Percentiles rank a stretch among this genome's conserved stretches.
Evolutionary conservation across 2,888 invertebrate species (phyloP).

Genomic region (Acanthoscelides obtectus): DNA sequence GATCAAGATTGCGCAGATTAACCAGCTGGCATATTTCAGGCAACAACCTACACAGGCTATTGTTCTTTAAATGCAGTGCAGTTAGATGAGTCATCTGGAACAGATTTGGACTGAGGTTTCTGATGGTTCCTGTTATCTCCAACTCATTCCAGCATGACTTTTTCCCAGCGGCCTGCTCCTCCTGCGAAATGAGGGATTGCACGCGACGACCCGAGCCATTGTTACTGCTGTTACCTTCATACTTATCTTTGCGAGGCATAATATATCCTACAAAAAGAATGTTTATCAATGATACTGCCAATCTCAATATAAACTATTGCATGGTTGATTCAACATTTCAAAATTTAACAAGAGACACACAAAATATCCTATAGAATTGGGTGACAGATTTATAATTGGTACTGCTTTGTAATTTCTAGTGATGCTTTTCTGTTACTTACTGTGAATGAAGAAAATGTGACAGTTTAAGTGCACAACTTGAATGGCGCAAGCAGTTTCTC

Average conservation of each 20-base stretch:
- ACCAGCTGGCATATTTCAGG: constrained; percentile 82
- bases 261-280: constrained; percentile 42
- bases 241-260: constrained; percentile 72
- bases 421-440: no score
- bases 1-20: constrained; percentile 83
- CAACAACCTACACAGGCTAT: constrained; percentile 86
- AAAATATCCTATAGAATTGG: no score
- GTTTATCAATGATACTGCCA: not conserved
- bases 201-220: constrained; percentile 67
- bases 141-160: constrained; percentile 81
- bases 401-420: no score
- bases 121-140: constrained; percentile 85
- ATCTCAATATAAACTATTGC: constrained; percentile 5
- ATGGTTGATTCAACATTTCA: not conserved
- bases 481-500: no score
- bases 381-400: no score
- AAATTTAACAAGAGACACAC: not conserved
- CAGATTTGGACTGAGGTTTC: constrained; percentile 86
- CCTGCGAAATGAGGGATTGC: constrained; percentile 88
- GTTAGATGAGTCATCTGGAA: constrained; percentile 92
- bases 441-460: no score
- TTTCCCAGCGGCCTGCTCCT: constrained; percentile 88
- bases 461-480: no score
- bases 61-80: constrained; percentile 92
- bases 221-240: constrained; percentile 57